Evolutionary conservation across 2,888 invertebrate genomes (phyloP), one percentile per base, ranked within the genome.

Genomic region (Lymantria monacha): DNA sequence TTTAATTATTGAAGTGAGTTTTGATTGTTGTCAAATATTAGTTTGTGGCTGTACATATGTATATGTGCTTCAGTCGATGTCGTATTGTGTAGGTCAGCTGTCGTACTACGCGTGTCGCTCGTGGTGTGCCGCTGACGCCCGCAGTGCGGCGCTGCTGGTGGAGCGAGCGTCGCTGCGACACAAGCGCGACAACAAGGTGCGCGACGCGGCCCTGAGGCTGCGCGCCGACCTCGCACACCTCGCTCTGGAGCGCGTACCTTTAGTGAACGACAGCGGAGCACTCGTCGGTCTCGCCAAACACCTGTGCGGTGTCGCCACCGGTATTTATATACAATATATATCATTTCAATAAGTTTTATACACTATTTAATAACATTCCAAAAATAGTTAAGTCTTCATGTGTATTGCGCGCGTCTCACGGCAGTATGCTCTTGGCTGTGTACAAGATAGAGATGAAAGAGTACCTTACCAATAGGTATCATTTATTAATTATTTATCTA

Each of bases 261-360:
- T 81, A 8, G 85, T 83, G 42, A 37, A 7, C 1, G 46, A 0
- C n/a, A 12, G 61, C 14, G 68, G 74, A 7, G 79, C 93, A 36
- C 92, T 96, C 42, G 95, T 97, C 30, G 97, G 95, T 0, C 85
- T 97, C 15, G 96, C 97, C 1, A 98, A 98, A 83, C 98, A 98
- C 82, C 92, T 98, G 40, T 98, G 98, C 83, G 98, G 98, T 0
- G 94, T 93, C 30, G 98, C 97, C 37, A 97, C 97, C 48, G 96
- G 96, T 96, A 73, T 30, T 42, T 13, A 13, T 7, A 14, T 9
- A 37, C 33, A 2, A 8, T 11, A n/a, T 7, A 22, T 42, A 30
- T 30, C 30, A 30, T n/a, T n/a, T n/a, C n/a, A n/a, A n/a, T n/a
- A n/a, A n/a, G n/a, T n/a, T n/a, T n/a, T n/a, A n/a, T n/a, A n/a